Evolutionary conservation across 1,140 invertebrate genomes (phyloP), one percentile per base, ranked within the genome.

Genomic region (Caenorhabditis tropicalis): DNA sequence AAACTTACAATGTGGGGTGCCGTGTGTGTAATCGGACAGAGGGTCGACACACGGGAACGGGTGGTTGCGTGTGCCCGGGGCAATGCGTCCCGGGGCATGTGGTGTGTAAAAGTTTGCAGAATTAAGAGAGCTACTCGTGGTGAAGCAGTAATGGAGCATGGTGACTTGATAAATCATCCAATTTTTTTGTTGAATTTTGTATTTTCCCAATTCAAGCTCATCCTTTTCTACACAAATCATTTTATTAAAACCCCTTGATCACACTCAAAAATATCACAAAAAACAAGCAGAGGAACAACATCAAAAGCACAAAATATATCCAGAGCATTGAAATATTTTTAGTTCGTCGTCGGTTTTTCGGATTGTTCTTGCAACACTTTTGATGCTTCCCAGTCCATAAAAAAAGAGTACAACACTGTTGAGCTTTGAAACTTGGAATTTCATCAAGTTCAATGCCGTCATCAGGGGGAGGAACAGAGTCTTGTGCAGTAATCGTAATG

Each of bases 211-310:
- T 24, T 58, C 53, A 27, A 5, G 5, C 6, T 27, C n/a, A 2
- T n/a, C 15, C 7, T 9, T 5, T n/a, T 5, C 5, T 7, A 4
- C 2, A 58, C 5, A 12, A 58, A 58, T n/a, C 24, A 27, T 58
- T 58, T 3, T 19, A 51, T 74, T n/a, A 74, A 74, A 43, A 74
- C 15, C 36, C 36, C 24, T 74, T 74, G 19, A 74, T 31, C 1
- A 74, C 65, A 24, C 65, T 31, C 9, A 74, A 19, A 43, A 74
- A 74, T 33, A 74, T 74, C 36, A 74, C 65, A 43, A 74, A 74
- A 43, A 74, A 74, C 21, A 74, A 46, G n/a, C 65, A 74, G 19
- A 74, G 29, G 43, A 74, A 74, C 36, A 74, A n/a, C 65, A 74
- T 74, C n/a, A 74, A 36, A 1, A 74, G 36, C 0, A 74, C 65